Evolutionary conservation across 2,113 vertebrate species (phyloP).

Genomic region (Craseonycteris thonglongyai): DNA sequence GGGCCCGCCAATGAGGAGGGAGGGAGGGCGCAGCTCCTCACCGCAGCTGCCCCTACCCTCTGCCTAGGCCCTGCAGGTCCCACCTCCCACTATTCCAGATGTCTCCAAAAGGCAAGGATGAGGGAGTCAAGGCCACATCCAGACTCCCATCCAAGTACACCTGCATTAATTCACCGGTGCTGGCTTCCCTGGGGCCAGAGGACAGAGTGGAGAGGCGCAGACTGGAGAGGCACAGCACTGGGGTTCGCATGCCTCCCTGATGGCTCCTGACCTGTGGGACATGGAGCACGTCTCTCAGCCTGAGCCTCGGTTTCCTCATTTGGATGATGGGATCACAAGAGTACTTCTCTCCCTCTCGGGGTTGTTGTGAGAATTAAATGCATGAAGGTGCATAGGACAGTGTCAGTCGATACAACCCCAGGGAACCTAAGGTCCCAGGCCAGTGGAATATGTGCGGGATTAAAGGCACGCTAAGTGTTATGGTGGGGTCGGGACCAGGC

Average conservation of each 20-base stretch:
- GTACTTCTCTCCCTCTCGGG: background rate
- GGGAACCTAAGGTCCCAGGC: background rate
- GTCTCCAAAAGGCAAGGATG: rapidly evolving
- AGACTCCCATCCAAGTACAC: background rate
- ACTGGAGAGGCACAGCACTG: background rate
- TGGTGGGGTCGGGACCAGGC: background rate
- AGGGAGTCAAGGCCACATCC: background rate
- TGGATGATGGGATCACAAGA: background rate
- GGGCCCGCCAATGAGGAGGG: background rate
- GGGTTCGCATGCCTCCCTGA: background rate
- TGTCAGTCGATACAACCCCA: background rate
- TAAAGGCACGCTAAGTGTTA: background rate
- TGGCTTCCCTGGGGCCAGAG: background rate
- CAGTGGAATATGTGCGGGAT: background rate
- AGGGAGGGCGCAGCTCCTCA: background rate
- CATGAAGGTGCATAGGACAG: background rate
- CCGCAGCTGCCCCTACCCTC: background rate
- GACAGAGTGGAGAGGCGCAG: rapidly evolving
- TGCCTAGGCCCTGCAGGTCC: background rate
- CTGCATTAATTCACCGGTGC: background rate
- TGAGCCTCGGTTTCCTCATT: background rate
- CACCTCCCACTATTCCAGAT: background rate
- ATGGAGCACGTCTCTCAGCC: background rate
- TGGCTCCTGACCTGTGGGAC: background rate
- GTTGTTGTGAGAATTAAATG: background rate